Evolutionary conservation across 1,140 invertebrate species (phyloP).

Genomic region (Glossosoma conforme): DNA sequence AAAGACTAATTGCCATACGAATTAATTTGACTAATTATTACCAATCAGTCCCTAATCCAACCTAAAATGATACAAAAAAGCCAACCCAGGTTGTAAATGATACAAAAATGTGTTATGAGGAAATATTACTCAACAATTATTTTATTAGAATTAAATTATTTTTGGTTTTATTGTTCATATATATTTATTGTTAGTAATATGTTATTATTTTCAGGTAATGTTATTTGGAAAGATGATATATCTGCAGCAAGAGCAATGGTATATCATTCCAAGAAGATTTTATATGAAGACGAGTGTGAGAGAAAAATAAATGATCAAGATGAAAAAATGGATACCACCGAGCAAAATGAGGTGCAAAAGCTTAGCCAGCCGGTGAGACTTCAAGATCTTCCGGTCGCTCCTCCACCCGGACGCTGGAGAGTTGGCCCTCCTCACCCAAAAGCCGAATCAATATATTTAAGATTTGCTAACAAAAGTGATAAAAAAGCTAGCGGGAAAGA

Average conservation of each 20-base stretch:
- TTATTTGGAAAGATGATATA: conserved; percentile 29
- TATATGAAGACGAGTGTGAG: conserved; percentile 6
- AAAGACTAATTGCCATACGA: too few species aligned
- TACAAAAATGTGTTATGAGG: too few species aligned
- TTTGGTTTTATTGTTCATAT: conserved; percentile 4
- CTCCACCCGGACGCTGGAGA: conserved; percentile 23
- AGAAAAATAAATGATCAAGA: too few species aligned
- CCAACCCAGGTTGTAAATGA: too few species aligned
- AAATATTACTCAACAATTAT: too few species aligned
- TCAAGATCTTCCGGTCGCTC: conserved; percentile 10
- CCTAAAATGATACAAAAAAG: too few species aligned
- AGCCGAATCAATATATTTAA: conserved; percentile 24
- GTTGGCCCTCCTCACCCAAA: conserved; percentile 23
- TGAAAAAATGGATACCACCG: neutral
- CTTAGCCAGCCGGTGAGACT: neutral
- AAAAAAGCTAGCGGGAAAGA: conserved; percentile 23
- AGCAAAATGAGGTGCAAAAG: neutral
- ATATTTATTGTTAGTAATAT: too few species aligned
- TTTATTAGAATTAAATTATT: too few species aligned
- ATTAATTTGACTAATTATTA: too few species aligned
- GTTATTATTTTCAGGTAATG: conserved; percentile 28
- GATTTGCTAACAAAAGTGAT: conserved; percentile 31
- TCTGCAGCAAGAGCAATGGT: conserved; percentile 29
- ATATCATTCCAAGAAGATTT: conserved; percentile 26
- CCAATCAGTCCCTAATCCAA: too few species aligned